Evolutionary conservation across 2,888 invertebrate genomes (phyloP).

Genomic region (Limulus polyphemus): DNA sequence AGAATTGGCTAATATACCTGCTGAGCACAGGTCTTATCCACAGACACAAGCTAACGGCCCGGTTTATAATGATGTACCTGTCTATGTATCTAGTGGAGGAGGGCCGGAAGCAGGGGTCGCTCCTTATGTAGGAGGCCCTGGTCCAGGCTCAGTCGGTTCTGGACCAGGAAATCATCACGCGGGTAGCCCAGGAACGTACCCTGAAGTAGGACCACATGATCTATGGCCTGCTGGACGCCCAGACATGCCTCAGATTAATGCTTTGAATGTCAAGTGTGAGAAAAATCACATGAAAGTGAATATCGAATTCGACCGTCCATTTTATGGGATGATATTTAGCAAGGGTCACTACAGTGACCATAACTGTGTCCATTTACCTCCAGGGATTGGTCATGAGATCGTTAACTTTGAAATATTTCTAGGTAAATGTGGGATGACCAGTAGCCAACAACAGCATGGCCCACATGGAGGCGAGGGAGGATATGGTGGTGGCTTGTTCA

Average conservation of each 20-base stretch:
- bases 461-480: slow-evolving; percentile 3
- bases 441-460: slow-evolving; percentile 48
- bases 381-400: slow-evolving; percentile 77
- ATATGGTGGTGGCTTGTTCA: slow-evolving; percentile 59
- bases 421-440: slow-evolving; percentile 85
- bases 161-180: background rate
- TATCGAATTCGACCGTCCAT: slow-evolving; percentile 86
- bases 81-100: background rate
- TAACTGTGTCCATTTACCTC: slow-evolving; percentile 80
- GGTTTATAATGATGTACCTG: background rate
- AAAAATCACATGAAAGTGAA: slow-evolving; percentile 90
- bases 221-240: slow-evolving; percentile 66
- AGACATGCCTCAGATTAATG: slow-evolving; percentile 85
- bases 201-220: slow-evolving; percentile 19
- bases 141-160: background rate
- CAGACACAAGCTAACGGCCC: too few species aligned
- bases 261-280: slow-evolving; percentile 70
- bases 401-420: slow-evolving; percentile 88
- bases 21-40: slow-evolving; percentile 22
- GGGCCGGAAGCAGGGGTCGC: background rate
- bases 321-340: slow-evolving; percentile 91
- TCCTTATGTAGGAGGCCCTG: background rate
- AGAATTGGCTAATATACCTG: slow-evolving; percentile 23
- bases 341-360: slow-evolving; percentile 56
- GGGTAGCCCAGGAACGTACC: slow-evolving; percentile 7